Evolutionary conservation across 2,888 invertebrate species (phyloP).

Genomic region (Ophion ellenae): DNA sequence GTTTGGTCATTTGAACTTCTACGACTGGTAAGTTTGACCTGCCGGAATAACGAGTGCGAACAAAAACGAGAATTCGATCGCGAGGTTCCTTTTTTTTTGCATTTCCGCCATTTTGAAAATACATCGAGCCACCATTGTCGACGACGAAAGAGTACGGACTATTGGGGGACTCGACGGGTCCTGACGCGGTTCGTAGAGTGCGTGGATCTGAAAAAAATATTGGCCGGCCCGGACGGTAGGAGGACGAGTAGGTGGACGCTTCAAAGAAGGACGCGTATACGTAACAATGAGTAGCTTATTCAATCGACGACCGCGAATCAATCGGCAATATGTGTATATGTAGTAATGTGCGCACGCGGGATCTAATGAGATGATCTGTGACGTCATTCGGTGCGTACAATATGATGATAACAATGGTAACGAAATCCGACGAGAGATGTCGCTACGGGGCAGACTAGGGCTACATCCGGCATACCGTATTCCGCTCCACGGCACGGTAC

Average conservation of each 20-base stretch:
- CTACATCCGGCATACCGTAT: no score
- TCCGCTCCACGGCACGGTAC: no score
- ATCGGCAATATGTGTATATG: slow-evolving; percentile 17
- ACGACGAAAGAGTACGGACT: background rate
- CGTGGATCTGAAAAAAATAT: background rate
- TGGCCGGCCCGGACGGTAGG: background rate
- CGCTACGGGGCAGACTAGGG: no score
- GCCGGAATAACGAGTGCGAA: background rate
- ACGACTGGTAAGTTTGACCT: background rate
- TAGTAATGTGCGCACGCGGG: slow-evolving; percentile 14
- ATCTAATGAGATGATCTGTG: slow-evolving; percentile 31
- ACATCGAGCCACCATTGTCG: background rate
- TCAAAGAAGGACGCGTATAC: background rate
- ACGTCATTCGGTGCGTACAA: background rate
- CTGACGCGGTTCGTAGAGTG: no score
- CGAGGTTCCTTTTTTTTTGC: background rate
- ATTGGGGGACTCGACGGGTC: no score
- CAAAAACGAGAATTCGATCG: background rate
- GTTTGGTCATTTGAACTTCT: background rate
- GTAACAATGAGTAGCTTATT: slow-evolving; percentile 18
- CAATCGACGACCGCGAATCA: slow-evolving; percentile 26
- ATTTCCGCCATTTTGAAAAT: background rate
- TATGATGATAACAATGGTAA: background rate
- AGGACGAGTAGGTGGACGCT: background rate
- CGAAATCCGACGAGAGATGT: background rate